phyloP scores from a whole-genome alignment of 92 coral and sea anemone species.

The Epizoanthus rinbou region DNA sequence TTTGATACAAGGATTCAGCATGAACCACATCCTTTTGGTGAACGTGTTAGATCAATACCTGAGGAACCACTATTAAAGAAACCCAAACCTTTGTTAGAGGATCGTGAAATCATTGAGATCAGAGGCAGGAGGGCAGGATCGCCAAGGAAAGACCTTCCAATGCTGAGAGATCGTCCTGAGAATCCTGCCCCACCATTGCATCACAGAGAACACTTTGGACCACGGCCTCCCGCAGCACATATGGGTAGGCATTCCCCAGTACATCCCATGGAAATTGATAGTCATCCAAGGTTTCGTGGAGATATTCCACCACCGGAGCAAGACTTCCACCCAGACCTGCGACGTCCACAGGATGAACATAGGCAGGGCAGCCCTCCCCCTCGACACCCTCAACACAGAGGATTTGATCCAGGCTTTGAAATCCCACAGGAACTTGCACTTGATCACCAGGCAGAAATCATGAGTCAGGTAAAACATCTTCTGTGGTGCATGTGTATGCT shows the following conservation, averaged over 20 bases:
- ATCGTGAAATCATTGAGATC: constrained; percentile 70
- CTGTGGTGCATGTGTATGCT: not conserved
- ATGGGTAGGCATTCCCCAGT: not conserved
- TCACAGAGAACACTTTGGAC: constrained; percentile 34
- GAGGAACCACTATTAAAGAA: constrained; percentile 71
- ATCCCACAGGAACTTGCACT: constrained; percentile 92
- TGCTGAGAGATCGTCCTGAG: constrained; percentile 34
- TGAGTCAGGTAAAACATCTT: constrained; percentile 70
- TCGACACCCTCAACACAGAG: constrained; percentile 7
- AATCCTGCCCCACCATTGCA: constrained; percentile 16
- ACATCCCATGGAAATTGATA: constrained; percentile 5
- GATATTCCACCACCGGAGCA: constrained; percentile 19
- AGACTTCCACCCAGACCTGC: constrained; percentile 30
- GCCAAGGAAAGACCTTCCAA: constrained; percentile 53
- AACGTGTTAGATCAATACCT: constrained; percentile 20
- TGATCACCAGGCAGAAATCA: constrained; percentile 80
- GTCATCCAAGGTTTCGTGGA: constrained; percentile 1
- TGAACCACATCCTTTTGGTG: constrained; percentile 22
- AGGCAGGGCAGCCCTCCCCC: constrained; percentile 42
- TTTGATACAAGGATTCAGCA: constrained; percentile 1
- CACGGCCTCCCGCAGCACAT: constrained; percentile 33
- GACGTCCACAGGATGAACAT: constrained; percentile 23
- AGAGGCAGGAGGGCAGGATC: constrained; percentile 60
- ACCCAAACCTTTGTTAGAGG: constrained; percentile 78
- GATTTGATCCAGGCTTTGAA: constrained; percentile 66